Conservation (phyloP, 2,113 vertebrate species). For the Urocynchramus pylzowi region DNA sequence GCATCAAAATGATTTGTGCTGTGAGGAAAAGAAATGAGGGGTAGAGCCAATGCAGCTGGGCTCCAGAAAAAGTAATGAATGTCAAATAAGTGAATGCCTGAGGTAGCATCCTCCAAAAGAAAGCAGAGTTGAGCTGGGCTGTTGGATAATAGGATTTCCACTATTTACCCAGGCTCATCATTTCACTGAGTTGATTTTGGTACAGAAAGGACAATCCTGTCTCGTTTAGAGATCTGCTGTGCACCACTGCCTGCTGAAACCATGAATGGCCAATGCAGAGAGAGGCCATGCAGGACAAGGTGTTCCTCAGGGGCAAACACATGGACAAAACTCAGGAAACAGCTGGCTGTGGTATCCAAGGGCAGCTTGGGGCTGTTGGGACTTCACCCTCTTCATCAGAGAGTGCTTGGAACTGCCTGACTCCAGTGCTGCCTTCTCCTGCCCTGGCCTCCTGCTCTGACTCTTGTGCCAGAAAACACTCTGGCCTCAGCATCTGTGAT, state of each 20-base stretch:
- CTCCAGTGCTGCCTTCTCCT: not conserved
- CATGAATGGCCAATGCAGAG: not conserved
- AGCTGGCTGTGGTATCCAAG: not conserved
- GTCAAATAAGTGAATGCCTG: not conserved
- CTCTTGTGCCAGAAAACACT: not conserved
- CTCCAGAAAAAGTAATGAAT: not conserved
- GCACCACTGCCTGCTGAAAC: not conserved
- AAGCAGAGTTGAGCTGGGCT: not conserved
- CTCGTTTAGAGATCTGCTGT: not conserved
- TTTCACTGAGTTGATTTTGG: not conserved
- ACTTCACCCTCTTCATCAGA: not conserved
- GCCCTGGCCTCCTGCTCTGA: not conserved
- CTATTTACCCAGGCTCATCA: not conserved
- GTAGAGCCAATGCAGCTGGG: not conserved
- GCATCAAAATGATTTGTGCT: not conserved
- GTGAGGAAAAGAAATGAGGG: not conserved
- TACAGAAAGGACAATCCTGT: fast-evolving
- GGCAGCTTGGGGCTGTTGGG: not conserved
- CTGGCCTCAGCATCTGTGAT: not conserved
- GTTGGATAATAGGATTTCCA: not conserved
- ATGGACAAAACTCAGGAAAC: not conserved
- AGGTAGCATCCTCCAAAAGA: not conserved
- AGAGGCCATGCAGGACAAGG: not conserved
- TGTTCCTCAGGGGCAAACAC: not conserved
- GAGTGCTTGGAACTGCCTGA: not conserved